Base-by-base conservation (phyloP, 2,888 invertebrate genomes). In the Lottia scabra region DNA sequence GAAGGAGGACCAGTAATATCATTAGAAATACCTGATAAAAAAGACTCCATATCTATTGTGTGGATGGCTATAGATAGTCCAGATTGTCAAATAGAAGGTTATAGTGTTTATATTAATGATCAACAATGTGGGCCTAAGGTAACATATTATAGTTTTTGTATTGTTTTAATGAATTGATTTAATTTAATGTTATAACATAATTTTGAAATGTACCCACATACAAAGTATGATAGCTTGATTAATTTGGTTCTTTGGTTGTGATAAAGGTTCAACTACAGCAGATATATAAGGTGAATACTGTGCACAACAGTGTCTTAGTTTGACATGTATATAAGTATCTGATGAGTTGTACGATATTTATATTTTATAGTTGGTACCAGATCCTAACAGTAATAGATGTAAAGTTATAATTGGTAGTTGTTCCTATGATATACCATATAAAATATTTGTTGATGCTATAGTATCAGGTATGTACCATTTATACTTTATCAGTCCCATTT, bases 371-470 rank as follows among this genome's bases (percentile, higher is more conserved):
- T 81, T 89, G 66, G 85, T 87, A 15, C 88, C 88, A 10, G 87
- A 87, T 70, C 82, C 81, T 30, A 83, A 84, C 43, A 86, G 84
- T 70, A 87, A 88, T 72, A 74, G 88, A 10, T 89, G 89, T 77
- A 87, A 88, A 73, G 88, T 89, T 38, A 87, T 88, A 8, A 87
- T 89, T 27, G 87, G 88, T 48, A 87, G 87, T 71, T 89, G 89
- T 81, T 81, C 84, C 30, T 72, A 85, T 13, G 80, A 84, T 64
- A 81, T 81, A 63, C 74, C 79, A 8, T 88, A 88, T 82, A 85
- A 81, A 66, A 81, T 89, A 0, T 83, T 85, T 74, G 88, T 89
- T 16, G 82, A 85, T 62, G 88, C 88, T 15, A 72, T 88, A 15
- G 84, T 85, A 8, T 75, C 74, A 77, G 85, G 88, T 88, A n/a